These are phyloP conservation scores for Brachypterus glaber DNA, from an alignment of 2,888 invertebrate species.

Conservation along the genomic window DNA sequence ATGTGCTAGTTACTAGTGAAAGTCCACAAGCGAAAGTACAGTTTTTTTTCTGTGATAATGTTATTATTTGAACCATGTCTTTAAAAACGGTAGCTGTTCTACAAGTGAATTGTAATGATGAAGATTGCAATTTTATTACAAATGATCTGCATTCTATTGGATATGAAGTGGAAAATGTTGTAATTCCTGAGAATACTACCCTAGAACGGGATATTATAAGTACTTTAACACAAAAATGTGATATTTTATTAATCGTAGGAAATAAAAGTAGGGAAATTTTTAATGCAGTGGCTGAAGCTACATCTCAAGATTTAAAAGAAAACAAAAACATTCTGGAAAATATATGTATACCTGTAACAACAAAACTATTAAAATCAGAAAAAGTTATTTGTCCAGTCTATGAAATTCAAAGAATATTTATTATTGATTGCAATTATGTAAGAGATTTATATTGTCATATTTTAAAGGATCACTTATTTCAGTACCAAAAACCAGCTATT, in stretches of 20 bases:
- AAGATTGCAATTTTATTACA: neutral
- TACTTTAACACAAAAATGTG: too few relatives aligned
- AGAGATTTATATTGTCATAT: slow-evolving; percentile 16
- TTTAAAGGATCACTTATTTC: slow-evolving; percentile 18
- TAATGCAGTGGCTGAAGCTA: slow-evolving; percentile 23
- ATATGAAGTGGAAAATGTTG: slow-evolving; percentile 16
- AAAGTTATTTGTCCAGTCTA: slow-evolving; percentile 15
- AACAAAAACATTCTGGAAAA: slow-evolving; percentile 15
- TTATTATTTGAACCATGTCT: too few relatives aligned
- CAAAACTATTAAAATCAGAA: slow-evolving; percentile 20
- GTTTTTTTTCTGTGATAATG: too few relatives aligned
- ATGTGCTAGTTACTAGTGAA: too few relatives aligned
- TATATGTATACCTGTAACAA: slow-evolving; percentile 19
- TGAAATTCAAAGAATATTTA: slow-evolving; percentile 23
- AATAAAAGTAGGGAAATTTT: slow-evolving; percentile 17
- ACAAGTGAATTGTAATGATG: neutral
- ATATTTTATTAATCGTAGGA: slow-evolving; percentile 25
- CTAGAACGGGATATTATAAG: slow-evolving; percentile 17
- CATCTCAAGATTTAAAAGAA: slow-evolving; percentile 18
- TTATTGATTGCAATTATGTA: slow-evolving; percentile 15
- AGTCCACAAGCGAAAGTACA: too few relatives aligned
- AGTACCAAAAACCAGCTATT: slow-evolving; percentile 16
- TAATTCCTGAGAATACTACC: slow-evolving; percentile 16
- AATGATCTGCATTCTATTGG: slow-evolving; percentile 7
- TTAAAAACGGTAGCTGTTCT: neutral